These are phyloP conservation scores for Aythya fuligula DNA, from an alignment of 2,797 vertebrate species.

Conservation along the genomic window DNA sequence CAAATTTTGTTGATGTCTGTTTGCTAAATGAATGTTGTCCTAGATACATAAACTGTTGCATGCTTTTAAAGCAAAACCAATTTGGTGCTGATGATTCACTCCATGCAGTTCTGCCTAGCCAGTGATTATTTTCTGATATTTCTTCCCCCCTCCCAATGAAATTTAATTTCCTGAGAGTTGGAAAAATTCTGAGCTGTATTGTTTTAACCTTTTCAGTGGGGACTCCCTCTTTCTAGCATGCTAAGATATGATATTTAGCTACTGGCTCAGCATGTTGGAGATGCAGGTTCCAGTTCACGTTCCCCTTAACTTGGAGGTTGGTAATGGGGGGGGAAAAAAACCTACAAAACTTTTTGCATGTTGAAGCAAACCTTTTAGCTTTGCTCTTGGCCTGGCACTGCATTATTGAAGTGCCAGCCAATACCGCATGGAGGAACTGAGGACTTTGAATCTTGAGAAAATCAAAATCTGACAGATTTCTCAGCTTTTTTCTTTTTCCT, in stretches of 20 bases:
- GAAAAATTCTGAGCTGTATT: neutral
- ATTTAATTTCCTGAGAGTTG: neutral
- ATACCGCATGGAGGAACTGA: neutral
- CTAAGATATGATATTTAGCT: neutral
- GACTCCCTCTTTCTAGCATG: accelerated
- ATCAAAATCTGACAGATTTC: neutral
- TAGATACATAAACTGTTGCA: conserved; percentile 42
- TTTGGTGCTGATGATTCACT: conserved; percentile 65
- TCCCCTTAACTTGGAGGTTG: neutral
- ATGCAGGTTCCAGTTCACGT: accelerated
- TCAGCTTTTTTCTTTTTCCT: neutral
- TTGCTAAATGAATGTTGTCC: conserved; percentile 16
- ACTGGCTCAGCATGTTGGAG: neutral
- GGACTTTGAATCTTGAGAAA: neutral
- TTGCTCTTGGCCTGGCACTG: neutral
- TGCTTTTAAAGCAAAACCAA: conserved; percentile 20
- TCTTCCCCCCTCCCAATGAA: neutral
- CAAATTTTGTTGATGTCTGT: conserved; percentile 48
- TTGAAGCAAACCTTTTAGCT: neutral
- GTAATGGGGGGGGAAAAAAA: neutral
- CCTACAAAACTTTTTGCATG: accelerated
- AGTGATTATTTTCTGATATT: neutral
- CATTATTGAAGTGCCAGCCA: neutral
- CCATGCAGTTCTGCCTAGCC: neutral
- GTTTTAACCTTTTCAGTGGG: neutral